A percentile compares a stretch with the other conserved stretches of the same genome.
Evolutionary conservation across 2,797 vertebrate species (phyloP).

Genomic region (Lithobates sylvaticus): DNA sequence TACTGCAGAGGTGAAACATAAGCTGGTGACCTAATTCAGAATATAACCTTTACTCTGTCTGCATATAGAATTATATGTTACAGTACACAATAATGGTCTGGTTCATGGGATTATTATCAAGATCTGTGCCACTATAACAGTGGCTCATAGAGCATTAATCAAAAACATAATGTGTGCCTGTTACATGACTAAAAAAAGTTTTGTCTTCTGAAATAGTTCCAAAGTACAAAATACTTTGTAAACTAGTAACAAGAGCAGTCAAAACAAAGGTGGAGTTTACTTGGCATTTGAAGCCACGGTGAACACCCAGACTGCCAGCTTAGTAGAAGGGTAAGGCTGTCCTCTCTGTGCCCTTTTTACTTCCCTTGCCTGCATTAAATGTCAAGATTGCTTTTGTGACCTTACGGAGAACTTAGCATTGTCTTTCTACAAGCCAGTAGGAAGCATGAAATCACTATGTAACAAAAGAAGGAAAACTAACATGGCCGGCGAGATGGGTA

Average conservation of each 20-base stretch:
- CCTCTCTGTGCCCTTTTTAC: slow-evolving; percentile 57
- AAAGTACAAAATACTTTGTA: slow-evolving; percentile 52
- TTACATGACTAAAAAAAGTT: slow-evolving; percentile 23
- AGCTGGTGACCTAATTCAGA: not conserved
- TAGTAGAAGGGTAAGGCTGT: slow-evolving; percentile 44
- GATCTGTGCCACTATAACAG: not conserved
- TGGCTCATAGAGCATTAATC: slow-evolving; percentile 2
- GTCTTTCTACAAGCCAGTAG: slow-evolving; percentile 77
- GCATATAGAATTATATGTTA: not conserved
- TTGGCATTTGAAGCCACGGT: slow-evolving; percentile 44
- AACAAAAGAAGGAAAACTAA: slow-evolving; percentile 86
- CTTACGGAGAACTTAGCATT: slow-evolving; percentile 77
- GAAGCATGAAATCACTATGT: slow-evolving; percentile 82
- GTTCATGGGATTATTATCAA: not conserved
- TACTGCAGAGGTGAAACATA: not conserved
- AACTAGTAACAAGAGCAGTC: slow-evolving; percentile 53
- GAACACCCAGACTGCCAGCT: slow-evolving; percentile 56
- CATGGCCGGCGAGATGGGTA: slow-evolving; percentile 76
- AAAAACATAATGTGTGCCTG: not conserved
- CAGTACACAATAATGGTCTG: not conserved
- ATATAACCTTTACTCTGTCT: not conserved
- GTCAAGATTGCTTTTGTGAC: slow-evolving; percentile 79
- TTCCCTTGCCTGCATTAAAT: slow-evolving; percentile 64
- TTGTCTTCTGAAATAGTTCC: slow-evolving; percentile 37
- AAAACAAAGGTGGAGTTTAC: slow-evolving; percentile 61